phyloP scores from a whole-genome alignment of 2,888 invertebrate genomes.

The Carterocephalus palaemon region DNA sequence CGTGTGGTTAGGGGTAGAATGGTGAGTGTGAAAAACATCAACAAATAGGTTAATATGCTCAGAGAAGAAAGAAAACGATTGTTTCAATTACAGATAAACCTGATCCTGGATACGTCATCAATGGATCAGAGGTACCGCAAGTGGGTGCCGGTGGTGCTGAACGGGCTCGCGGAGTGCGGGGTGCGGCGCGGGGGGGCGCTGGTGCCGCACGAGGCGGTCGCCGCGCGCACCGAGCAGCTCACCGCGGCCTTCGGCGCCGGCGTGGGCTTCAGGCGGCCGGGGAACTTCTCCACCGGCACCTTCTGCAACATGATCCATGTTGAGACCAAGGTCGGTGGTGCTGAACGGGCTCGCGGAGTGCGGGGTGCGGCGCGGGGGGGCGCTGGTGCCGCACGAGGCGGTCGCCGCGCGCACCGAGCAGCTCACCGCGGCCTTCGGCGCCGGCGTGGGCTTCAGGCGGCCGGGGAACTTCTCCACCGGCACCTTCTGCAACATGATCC shows the following conservation, averaged over 20 bases:
- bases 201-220: slow-evolving; percentile 84
- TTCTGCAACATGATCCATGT: slow-evolving; percentile 83
- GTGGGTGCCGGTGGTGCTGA: slow-evolving; percentile 87
- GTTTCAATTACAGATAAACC: slow-evolving; percentile 83
- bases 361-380: no score
- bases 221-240: slow-evolving; percentile 87
- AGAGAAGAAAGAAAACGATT: no score
- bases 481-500: no score
- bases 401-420: no score
- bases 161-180: slow-evolving; percentile 87
- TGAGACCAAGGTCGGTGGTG: slow-evolving; percentile 80
- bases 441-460: no score
- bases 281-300: slow-evolving; percentile 84
- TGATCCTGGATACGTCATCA: slow-evolving; percentile 83
- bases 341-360: no score
- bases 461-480: no score
- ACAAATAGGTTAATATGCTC: no score
- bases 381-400: no score
- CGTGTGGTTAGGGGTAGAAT: no score
- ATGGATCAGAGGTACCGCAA: slow-evolving; percentile 80
- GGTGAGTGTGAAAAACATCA: no score
- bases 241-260: slow-evolving; percentile 81
- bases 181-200: slow-evolving; percentile 78
- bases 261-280: slow-evolving; percentile 80
- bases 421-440: no score